Base-by-base conservation (phyloP, 1,140 invertebrate genomes). In the Lutraria rhynchaena region DNA sequence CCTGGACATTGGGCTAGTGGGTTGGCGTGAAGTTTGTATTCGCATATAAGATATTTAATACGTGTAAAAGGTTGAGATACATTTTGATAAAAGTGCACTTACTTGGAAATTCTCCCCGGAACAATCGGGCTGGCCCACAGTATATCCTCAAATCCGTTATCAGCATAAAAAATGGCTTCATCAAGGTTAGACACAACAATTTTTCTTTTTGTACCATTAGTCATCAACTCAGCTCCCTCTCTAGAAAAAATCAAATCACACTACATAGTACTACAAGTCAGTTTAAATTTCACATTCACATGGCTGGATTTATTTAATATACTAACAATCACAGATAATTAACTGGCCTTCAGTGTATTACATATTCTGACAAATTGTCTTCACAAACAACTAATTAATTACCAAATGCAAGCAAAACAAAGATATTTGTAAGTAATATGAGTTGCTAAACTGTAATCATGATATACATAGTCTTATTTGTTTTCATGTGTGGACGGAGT, bases 121-220 rank as follows among this genome's bases (percentile, higher is more conserved):
- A 86, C 86, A 27, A 92, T 85, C 1, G 90, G 88, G 76, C 81
- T 86, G 1, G 85, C 91, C 74, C 87, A 89, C 7, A 92, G 76
- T 51, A 93, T 92, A 69, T 93, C 92, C 49, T 92, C 91, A 82
- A 89, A 92, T 51, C 91, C 92, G 82, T 86, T 82, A n/a, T 87
- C 84, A 19, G 91, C 90, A 84, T 87, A 93, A 63, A 91, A 88
- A 65, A 91, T 86, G 5, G 91, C 87, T 58, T 93, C 91, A 0
- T 84, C 70, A 11, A 92, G 69, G 5, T 91, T 92, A n/a, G 92
- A 92, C 1, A 91, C 90, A 31, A 88, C 87, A 61, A 92, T 88
- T 9, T 85, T 85, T 29, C 86, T 73, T 37, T 87, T 89, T 9
- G 77, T 88, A 15, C 91, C 89, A 46, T 82, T 86, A 0, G 91